phyloP scores from a whole-genome alignment of 2,113 vertebrate species.

The Mirza zaza region DNA sequence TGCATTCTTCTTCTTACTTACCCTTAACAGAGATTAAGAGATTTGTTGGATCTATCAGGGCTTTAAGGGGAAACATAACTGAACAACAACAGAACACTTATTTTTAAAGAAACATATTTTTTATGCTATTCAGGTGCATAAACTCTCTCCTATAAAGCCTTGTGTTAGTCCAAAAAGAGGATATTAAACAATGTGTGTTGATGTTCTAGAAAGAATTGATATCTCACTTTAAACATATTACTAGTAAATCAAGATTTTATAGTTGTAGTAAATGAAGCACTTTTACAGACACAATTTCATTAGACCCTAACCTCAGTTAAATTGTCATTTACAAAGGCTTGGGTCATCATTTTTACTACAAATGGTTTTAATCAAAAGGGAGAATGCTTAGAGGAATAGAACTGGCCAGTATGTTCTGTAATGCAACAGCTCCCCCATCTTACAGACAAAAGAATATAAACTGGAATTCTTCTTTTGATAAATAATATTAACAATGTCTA shows the following conservation, averaged over 20 bases:
- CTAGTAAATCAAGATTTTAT: neutral
- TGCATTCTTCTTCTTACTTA: neutral
- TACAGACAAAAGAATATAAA: conserved; percentile 74
- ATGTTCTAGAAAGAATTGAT: conserved; percentile 7
- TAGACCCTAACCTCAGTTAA: neutral
- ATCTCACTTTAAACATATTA: accelerated
- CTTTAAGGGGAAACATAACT: conserved; percentile 20
- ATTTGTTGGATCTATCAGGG: neutral
- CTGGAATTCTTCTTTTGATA: neutral
- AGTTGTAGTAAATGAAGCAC: accelerated
- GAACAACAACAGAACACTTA: conserved; percentile 34
- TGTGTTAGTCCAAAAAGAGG: conserved; percentile 4
- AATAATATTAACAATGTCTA: neutral
- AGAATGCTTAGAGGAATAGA: neutral
- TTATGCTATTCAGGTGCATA: neutral
- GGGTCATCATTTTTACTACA: neutral
- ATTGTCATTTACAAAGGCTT: neutral
- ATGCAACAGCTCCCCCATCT: conserved; percentile 85
- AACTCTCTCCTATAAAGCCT: neutral
- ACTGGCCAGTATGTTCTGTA: conserved; percentile 8
- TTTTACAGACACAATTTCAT: neutral
- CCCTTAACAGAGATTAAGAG: conserved; percentile 6
- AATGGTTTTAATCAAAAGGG: neutral
- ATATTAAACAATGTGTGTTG: neutral
- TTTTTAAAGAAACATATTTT: conserved; percentile 3